phyloP scores from a whole-genome alignment of 2,113 vertebrate genomes.

The Onychorhynchus coronatus region DNA sequence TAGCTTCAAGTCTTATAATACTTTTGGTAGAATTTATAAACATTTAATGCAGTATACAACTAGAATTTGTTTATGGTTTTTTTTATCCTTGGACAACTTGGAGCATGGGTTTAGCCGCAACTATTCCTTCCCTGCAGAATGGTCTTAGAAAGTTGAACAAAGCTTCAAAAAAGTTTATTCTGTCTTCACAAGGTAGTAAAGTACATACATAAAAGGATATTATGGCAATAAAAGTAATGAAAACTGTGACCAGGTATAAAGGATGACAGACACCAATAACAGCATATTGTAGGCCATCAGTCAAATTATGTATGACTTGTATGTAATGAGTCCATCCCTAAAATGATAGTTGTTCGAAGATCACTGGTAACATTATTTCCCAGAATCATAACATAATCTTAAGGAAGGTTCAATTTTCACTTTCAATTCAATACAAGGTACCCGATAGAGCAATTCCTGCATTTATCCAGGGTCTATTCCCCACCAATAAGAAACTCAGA shows the following conservation, averaged over 20 bases:
- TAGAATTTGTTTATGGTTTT: neutral
- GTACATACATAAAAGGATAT: neutral
- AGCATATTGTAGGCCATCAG: neutral
- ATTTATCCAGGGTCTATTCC: neutral
- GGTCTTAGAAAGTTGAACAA: neutral
- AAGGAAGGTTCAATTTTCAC: neutral
- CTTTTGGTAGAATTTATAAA: neutral
- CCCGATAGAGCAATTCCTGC: neutral
- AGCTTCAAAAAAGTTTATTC: neutral
- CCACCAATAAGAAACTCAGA: neutral
- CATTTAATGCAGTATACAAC: neutral
- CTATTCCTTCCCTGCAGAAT: neutral
- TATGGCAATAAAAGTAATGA: neutral
- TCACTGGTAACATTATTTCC: neutral
- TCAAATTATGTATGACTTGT: fast-evolving
- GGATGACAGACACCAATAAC: neutral
- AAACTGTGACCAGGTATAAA: neutral
- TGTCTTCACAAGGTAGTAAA: neutral
- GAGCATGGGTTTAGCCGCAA: neutral
- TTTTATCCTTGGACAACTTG: neutral
- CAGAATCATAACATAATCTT: neutral
- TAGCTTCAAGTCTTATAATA: neutral
- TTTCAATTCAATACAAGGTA: neutral
- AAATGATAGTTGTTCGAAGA: neutral
- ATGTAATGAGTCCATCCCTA: neutral